phyloP scores from a whole-genome alignment of 2,113 vertebrate genomes.

The Pipra filicauda region DNA sequence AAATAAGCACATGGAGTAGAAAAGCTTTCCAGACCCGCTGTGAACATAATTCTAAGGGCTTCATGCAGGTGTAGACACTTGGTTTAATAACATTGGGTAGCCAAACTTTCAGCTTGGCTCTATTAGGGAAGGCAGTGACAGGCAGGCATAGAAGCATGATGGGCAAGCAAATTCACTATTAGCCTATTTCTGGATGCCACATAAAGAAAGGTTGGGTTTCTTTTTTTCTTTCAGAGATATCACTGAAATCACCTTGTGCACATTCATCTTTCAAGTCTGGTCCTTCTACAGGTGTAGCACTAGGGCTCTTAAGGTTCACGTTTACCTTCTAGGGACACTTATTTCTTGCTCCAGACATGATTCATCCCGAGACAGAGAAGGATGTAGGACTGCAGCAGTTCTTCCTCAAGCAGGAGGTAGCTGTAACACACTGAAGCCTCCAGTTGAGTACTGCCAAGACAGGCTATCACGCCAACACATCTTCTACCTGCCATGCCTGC shows the following conservation, averaged over 20 bases:
- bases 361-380: background rate
- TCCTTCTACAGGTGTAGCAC: background rate
- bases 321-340: background rate
- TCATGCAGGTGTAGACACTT: background rate
- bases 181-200: background rate
- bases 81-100: background rate
- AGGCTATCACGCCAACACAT: slow-evolving; percentile 2
- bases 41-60: background rate
- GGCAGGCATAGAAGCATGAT: background rate
- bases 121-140: accelerated
- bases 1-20: background rate
- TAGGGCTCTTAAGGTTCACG: background rate
- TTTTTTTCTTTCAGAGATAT: background rate
- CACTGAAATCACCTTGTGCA: background rate
- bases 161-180: background rate
- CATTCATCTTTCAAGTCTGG: background rate
- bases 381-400: background rate
- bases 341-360: background rate
- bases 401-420: background rate
- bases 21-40: background rate
- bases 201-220: background rate
- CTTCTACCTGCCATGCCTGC: slow-evolving; percentile 49
- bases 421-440: background rate
- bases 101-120: background rate
- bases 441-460: background rate